Evolutionary conservation across 2,113 vertebrate species (phyloP), one percentile per base, ranked within the genome.

Genomic region (Embiotoca jacksoni): DNA sequence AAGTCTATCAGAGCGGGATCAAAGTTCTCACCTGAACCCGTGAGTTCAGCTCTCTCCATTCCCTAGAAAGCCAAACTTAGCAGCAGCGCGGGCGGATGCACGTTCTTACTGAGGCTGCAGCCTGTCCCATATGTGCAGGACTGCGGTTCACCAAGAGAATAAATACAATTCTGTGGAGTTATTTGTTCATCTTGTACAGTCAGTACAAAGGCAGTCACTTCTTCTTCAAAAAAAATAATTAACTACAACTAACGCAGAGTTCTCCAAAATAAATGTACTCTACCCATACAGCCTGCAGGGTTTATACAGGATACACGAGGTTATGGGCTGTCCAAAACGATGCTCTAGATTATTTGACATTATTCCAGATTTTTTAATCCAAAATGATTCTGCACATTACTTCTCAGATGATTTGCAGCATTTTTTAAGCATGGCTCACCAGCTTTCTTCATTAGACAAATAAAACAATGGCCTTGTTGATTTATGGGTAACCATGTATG

Each of bases 1-100:
- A 74, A 75, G 64, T 61, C 58, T 69, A 65, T 84, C 59, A 66
- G 50, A 62, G 23, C 3, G 23, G 59, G 14, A 68, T 75, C 39
- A 67, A 47, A 68, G 60, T 62, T 69, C 14, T 49, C 69, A 63
- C 59, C 41, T 54, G 63, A 56, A 41, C n/a, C 52, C 9, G 53
- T 14, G 15, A 50, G 44, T 61, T 69, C 14, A 15, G n/a, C 3
- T 31, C 4, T 50, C 30, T 32, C 8, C 39, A 8, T 58, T 83
- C n/a, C 23, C 52, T 30, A 15, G 81, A 71, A 62, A 65, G 49
- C 23, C n/a, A 5, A 53, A 39, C 6, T 54, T 35, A 16, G 16
- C 49, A 39, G 44, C 5, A 54, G 54, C 1, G 14, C 35, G 6
- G 30, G 7, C 63, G 44, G 37, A 68, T 44, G 23, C 35, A 33